Evolutionary conservation across 2,888 invertebrate species (phyloP).

Genomic region (Caenorhabditis sp.): DNA sequence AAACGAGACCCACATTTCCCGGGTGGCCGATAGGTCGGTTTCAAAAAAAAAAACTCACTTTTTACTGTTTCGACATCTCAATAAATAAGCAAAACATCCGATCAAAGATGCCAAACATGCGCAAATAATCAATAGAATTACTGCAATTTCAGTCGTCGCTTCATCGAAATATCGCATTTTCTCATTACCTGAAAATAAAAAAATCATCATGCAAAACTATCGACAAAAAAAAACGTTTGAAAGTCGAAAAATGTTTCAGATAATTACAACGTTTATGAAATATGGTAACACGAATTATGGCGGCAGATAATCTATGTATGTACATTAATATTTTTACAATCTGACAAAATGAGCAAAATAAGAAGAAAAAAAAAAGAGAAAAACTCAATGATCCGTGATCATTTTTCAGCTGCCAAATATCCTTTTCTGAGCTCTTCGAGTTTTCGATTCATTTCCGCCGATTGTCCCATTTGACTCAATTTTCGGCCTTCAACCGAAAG

Average conservation of each 20-base stretch:
- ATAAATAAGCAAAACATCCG: background rate
- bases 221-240: background rate
- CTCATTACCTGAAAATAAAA: background rate
- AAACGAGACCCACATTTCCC: too few relatives aligned
- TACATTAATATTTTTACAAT: background rate
- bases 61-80: background rate
- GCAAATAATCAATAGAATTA: background rate
- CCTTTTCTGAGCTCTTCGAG: conserved; percentile 31
- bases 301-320: background rate
- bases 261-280: background rate
- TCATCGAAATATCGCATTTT: conserved; percentile 1
- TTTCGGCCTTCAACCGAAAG: conserved; percentile 55
- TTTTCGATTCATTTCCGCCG: conserved; percentile 36
- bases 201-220: background rate
- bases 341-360: background rate
- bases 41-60: conserved; percentile 4
- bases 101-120: background rate
- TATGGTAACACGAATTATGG: background rate
- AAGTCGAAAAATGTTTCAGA: background rate
- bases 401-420: conserved; percentile 14
- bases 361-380: conserved; percentile 3
- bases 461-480: conserved; percentile 38
- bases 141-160: conserved; percentile 6
- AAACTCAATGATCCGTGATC: conserved; percentile 6
- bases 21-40: too few relatives aligned